Percentiles rank a stretch among this genome's conserved stretches.
Conservation (phyloP, 64 coral and sea anemone species). For the Stichodactyla helianthus region DNA sequence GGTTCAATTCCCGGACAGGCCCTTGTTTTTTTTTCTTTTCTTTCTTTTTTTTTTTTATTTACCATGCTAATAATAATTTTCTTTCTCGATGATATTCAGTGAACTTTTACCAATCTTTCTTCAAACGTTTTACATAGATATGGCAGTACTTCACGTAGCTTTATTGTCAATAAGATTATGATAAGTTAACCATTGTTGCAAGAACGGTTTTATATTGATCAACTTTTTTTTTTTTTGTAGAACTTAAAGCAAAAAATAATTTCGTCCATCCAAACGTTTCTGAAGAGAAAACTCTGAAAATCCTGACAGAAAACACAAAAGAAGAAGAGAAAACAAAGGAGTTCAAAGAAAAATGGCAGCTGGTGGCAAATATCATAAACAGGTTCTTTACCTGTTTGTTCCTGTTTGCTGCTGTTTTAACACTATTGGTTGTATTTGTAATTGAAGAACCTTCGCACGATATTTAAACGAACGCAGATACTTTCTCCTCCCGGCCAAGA, state of each 20-base stretch:
- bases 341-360: constrained; percentile 65
- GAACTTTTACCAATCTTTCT: too few relatives aligned
- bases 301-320: constrained; percentile 59
- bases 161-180: too few relatives aligned
- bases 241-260: not conserved
- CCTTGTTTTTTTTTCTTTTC: not conserved
- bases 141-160: too few relatives aligned
- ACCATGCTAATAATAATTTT: too few relatives aligned
- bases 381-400: constrained; percentile 84
- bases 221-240: not conserved
- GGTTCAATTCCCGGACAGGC: constrained; percentile 28
- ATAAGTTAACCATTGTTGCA: too few relatives aligned
- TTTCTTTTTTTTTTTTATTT: not conserved
- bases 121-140: too few relatives aligned
- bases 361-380: constrained; percentile 80
- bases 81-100: too few relatives aligned
- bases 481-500: too few relatives aligned
- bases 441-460: not conserved
- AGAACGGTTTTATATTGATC: too few relatives aligned
- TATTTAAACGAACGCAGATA: not conserved
- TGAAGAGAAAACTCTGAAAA: constrained; percentile 50
- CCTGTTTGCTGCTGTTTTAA: constrained; percentile 59
- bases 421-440: constrained; percentile 64
- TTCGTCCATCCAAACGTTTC: not conserved
- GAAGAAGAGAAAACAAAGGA: constrained; percentile 62